A percentile compares a stretch with the other conserved stretches of the same genome.
Conservation (phyloP, 2,797 vertebrate genomes). For the Periparus ater region DNA sequence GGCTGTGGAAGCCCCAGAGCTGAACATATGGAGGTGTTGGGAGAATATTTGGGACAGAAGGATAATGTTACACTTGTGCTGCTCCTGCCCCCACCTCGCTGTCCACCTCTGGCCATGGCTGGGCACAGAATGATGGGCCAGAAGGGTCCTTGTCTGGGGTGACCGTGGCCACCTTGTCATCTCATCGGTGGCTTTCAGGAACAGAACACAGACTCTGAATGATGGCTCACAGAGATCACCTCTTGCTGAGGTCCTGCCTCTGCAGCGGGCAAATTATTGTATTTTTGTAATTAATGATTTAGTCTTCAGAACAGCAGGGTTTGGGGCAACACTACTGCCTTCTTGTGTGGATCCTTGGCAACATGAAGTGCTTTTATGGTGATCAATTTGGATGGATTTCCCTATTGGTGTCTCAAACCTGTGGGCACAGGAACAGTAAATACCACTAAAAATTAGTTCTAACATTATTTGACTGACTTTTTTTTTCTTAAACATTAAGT, state of each 20-base stretch:
- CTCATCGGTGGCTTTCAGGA: background rate
- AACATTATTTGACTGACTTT: background rate
- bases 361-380: background rate
- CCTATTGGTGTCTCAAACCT: background rate
- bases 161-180: background rate
- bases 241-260: background rate
- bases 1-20: background rate
- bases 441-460: background rate
- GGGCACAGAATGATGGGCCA: background rate
- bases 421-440: background rate
- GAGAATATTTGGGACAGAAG: background rate
- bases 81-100: accelerated
- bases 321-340: background rate
- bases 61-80: accelerated
- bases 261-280: background rate
- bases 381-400: background rate
- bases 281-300: background rate
- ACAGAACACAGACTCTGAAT: background rate
- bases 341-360: background rate
- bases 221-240: background rate
- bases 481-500: background rate
- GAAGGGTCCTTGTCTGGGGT: background rate
- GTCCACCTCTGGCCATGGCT: accelerated
- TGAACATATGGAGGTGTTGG: background rate
- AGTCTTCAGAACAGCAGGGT: background rate